Evolutionary conservation across 2,113 vertebrate species (phyloP).

Genomic region (Silurus asotus): DNA sequence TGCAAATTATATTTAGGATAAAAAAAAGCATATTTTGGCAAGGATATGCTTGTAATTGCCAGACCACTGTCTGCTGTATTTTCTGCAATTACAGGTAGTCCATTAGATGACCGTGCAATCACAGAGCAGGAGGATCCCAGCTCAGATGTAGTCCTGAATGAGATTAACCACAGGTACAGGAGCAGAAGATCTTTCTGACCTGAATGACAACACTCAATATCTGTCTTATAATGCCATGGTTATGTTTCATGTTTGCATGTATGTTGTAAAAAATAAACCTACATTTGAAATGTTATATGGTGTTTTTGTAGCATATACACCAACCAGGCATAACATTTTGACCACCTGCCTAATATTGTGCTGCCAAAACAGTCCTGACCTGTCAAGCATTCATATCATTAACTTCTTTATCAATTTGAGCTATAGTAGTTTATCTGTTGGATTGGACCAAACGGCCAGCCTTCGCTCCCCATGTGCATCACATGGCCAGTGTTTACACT

Average conservation of each 20-base stretch:
- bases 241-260: background rate
- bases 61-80: background rate
- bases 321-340: too few relatives aligned
- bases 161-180: constrained; percentile 61
- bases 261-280: background rate
- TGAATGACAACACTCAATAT: constrained; percentile 36
- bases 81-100: constrained; percentile 57
- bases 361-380: too few relatives aligned
- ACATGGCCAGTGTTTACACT: background rate
- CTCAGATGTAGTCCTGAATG: constrained; percentile 69
- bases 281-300: too few relatives aligned
- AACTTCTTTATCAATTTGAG: too few relatives aligned
- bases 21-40: background rate
- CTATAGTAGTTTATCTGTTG: too few relatives aligned
- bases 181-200: constrained; percentile 48
- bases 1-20: background rate
- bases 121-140: constrained; percentile 57
- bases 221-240: background rate
- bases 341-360: too few relatives aligned
- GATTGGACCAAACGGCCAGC: too few relatives aligned
- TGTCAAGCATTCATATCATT: too few relatives aligned
- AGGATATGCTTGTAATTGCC: background rate
- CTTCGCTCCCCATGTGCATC: too few relatives aligned
- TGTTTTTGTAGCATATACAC: too few relatives aligned
- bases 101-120: constrained; percentile 60